Base-by-base conservation (phyloP, 2,888 invertebrate species). In the Galerucella pusilla region DNA sequence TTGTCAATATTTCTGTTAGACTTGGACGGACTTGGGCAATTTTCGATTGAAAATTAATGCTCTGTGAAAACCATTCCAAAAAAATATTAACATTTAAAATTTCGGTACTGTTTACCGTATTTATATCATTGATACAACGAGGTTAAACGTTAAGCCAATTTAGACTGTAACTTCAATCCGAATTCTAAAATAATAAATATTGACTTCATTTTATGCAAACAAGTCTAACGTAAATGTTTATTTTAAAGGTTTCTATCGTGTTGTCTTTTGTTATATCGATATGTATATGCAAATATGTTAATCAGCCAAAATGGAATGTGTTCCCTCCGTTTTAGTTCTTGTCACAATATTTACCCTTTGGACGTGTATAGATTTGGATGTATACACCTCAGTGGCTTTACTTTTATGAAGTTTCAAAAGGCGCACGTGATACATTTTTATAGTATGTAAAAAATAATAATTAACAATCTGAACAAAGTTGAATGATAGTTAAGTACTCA, bases 331-430 rank as follows among this genome's bases (percentile, higher is more conserved):
- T 78, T 76, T 77, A 73, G 77, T 80, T 79, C 83, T 83, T 82
- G 81, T 81, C 82, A 83, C 81, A 83, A 83, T 83, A 83, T 83
- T 83, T 83, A 83, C 83, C 81, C 82, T 83, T 80, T 81, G 78
- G 68, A 78, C 76, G 75, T 73, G 71, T 52, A 68, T 73, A 52
- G 49, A 67, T 67, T 68, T 59, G 35, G 60, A 65, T 68, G 35
- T 59, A 61, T 70, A 54, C 57, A 63, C 65, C 73, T 63, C 66
- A 72, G 67, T 42, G 46, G 72, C 68, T 72, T 67, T 73, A 71
- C 75, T 79, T 76, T 75, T 75, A 79, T 79, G 68, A 54, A 75
- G 52, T 59, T 59, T 46, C 46, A 49, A 70, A 68, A n/a, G 63
- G 64, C 35, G 35, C 35, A 42, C 35, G 35, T 9, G 35, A 42